These are phyloP conservation scores for Sipunculus nudus DNA, from an alignment of 2,888 invertebrate species.

Conservation along the genomic window DNA sequence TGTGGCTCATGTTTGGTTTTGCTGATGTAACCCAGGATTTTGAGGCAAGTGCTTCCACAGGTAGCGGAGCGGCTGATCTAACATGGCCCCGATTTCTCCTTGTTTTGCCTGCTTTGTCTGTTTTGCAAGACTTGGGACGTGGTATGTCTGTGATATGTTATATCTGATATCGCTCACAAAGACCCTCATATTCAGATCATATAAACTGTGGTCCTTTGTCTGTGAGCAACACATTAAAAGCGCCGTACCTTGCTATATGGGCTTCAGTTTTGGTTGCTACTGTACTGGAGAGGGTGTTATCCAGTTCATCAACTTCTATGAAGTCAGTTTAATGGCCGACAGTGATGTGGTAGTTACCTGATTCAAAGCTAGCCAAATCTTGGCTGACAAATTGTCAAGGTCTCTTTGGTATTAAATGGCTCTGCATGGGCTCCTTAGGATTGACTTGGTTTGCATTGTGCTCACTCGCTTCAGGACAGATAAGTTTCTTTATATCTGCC, in stretches of 20 bases:
- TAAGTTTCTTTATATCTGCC: neutral
- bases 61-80: no score
- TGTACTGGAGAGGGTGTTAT: conserved; percentile 1
- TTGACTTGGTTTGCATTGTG: no score
- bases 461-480: no score
- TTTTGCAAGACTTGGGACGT: no score
- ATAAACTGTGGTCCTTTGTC: conserved; percentile 1
- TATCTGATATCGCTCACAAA: conserved; percentile 3
- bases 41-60: no score
- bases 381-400: conserved; percentile 8
- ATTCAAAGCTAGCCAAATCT: neutral
- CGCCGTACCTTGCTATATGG: conserved; percentile 7
- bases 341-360: conserved; percentile 4
- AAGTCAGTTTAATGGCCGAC: conserved; percentile 11
- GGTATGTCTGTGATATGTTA: conserved; percentile 9
- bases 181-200: neutral
- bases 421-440: conserved; percentile 8
- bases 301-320: conserved; percentile 5
- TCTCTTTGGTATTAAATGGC: neutral
- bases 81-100: no score
- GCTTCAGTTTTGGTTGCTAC: conserved; percentile 1
- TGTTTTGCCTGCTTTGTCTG: no score
- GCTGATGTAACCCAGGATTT: no score
- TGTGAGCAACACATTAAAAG: conserved; percentile 1
- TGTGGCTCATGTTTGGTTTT: no score